phyloP scores from a whole-genome alignment of 2,113 vertebrate genomes.

The Ciconia maguari region DNA sequence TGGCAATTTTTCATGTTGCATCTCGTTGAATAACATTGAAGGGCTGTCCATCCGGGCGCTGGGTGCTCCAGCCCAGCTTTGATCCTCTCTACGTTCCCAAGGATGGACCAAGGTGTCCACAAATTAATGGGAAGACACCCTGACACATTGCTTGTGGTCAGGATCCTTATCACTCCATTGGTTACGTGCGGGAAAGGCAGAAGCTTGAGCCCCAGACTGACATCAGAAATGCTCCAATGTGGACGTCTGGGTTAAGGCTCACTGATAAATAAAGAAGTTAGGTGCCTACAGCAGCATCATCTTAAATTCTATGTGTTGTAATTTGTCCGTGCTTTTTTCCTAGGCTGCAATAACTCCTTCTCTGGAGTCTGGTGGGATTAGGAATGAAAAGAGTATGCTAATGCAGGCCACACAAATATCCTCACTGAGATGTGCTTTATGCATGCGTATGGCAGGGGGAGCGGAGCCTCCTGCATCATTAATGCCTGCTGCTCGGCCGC shows the following conservation, averaged over 20 bases:
- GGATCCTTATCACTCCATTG: neutral
- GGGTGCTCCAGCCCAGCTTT: neutral
- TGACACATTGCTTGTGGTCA: too few species aligned
- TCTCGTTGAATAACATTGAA: neutral
- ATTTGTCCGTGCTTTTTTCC: neutral
- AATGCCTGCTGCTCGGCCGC: neutral
- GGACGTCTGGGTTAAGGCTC: neutral
- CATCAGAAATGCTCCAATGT: neutral
- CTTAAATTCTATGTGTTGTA: neutral
- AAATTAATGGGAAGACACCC: neutral
- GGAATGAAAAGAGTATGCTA: neutral
- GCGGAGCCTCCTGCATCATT: neutral
- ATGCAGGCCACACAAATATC: neutral
- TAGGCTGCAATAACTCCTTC: neutral
- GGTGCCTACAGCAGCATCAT: neutral
- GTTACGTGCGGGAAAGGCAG: neutral
- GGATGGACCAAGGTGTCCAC: neutral
- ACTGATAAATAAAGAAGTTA: neutral
- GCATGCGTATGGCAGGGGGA: neutral
- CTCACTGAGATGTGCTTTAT: neutral
- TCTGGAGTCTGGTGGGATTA: neutral
- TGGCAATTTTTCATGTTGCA: neutral
- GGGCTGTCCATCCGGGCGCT: neutral
- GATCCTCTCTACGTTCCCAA: neutral
- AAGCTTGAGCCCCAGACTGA: neutral